These are phyloP conservation scores for Neoscelio sp. DNA, from an alignment of 2,888 invertebrate genomes.

Conservation along the genomic window DNA sequence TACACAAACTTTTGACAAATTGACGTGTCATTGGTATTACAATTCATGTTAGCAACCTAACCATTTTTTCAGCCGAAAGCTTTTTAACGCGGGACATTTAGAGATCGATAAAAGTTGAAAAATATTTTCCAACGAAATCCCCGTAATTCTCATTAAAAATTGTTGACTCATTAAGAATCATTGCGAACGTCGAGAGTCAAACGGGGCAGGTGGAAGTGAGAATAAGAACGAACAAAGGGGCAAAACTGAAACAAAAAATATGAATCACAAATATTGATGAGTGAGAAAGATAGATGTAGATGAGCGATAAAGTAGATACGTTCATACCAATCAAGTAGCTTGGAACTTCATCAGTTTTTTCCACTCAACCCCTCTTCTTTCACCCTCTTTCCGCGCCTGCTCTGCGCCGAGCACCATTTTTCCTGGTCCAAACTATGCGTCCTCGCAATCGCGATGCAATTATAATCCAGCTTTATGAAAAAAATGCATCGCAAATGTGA, in stretches of 20 bases:
- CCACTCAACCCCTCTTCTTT: constrained; percentile 73
- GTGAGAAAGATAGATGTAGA: constrained; percentile 68
- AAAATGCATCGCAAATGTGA: constrained; percentile 83
- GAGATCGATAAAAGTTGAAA: not conserved
- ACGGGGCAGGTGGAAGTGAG: constrained; percentile 20
- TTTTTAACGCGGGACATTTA: not conserved
- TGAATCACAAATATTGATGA: constrained; percentile 67
- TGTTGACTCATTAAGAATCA: no score
- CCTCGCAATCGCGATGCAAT: constrained; percentile 81
- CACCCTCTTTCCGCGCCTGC: constrained; percentile 65
- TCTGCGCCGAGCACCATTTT: constrained; percentile 77
- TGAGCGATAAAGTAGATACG: constrained; percentile 77
- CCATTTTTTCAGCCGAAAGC: no score
- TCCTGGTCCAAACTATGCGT: constrained; percentile 76
- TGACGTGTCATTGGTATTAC: constrained; percentile 16
- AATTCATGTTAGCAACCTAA: no score
- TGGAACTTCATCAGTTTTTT: constrained; percentile 82
- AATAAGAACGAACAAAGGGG: constrained; percentile 34
- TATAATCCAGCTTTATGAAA: constrained; percentile 83
- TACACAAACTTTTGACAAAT: constrained; percentile 11
- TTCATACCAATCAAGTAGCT: constrained; percentile 82
- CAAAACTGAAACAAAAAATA: constrained; percentile 61
- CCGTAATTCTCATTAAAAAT: no score
- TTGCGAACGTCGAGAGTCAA: no score
- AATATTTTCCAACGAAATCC: no score